phyloP scores from a whole-genome alignment of 2,113 vertebrate genomes.

The Rhea pennata region DNA sequence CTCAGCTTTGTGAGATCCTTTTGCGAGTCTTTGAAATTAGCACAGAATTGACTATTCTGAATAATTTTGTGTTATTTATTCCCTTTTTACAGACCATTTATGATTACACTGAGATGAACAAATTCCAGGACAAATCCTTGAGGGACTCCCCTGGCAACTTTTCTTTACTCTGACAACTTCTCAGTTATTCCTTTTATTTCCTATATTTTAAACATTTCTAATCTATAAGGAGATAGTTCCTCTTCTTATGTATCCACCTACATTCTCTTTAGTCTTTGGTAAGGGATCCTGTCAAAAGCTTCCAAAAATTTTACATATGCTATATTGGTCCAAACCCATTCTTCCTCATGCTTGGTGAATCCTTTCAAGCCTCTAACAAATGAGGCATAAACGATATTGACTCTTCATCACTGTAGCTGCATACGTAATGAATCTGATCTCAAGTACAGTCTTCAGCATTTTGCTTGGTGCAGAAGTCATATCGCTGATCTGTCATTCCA shows the following conservation, averaged over 20 bases:
- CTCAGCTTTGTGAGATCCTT: conserved; percentile 24
- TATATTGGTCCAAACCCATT: no score
- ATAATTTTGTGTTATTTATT: conserved; percentile 35
- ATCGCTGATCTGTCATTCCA: not conserved
- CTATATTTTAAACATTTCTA: not conserved
- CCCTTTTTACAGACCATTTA: not conserved
- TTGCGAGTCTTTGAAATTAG: conserved; percentile 46
- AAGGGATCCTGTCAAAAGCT: not conserved
- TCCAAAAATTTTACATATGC: not conserved
- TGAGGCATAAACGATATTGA: not conserved
- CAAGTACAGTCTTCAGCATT: not conserved
- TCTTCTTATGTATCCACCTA: not conserved
- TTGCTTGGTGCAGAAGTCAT: not conserved
- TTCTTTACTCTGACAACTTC: not conserved
- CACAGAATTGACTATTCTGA: conserved; percentile 16
- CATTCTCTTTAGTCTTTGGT: not conserved
- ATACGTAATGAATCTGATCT: not conserved
- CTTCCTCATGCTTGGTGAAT: not conserved
- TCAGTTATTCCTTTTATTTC: not conserved
- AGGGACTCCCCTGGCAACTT: not conserved
- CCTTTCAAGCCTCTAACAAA: not conserved
- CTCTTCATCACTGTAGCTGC: not conserved
- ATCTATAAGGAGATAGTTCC: not conserved
- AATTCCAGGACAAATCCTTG: not conserved
- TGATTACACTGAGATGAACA: conserved; percentile 39